Percentiles rank a stretch among this genome's conserved stretches.
phyloP scores from a whole-genome alignment of 1,140 invertebrate genomes.

The Hylaeus anthracinus region DNA sequence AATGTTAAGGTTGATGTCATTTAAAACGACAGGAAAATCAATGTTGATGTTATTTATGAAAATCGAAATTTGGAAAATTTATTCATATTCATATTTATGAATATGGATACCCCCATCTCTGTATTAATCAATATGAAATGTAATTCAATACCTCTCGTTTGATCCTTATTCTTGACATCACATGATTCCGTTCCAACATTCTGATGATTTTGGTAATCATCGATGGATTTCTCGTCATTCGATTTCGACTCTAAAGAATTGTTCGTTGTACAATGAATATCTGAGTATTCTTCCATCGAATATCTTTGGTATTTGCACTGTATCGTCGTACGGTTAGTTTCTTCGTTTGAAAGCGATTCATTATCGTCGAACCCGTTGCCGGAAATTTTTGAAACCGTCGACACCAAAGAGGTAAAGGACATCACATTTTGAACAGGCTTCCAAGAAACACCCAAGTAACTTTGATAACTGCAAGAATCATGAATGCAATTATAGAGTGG shows the following conservation, averaged over 20 bases:
- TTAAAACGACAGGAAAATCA: no score
- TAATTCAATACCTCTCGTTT: no score
- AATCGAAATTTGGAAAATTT: no score
- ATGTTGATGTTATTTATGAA: no score
- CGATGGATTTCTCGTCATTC: accelerated
- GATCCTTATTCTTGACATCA: neutral
- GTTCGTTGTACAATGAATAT: neutral
- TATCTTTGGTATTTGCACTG: no score
- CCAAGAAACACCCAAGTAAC: neutral
- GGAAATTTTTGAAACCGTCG: neutral
- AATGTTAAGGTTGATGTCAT: no score
- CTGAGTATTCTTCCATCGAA: no score
- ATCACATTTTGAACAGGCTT: neutral
- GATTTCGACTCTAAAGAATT: neutral
- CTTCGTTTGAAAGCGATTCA: neutral
- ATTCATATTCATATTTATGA: no score
- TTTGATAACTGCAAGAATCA: neutral
- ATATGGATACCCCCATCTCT: no score
- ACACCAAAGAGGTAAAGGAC: neutral
- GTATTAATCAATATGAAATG: no score
- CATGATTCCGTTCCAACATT: neutral
- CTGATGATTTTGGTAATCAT: neutral
- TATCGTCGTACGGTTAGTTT: neutral
- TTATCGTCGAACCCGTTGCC: neutral
- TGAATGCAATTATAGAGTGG: no score